Evolutionary conservation across 2,797 vertebrate species (phyloP).

Genomic region (Carcharodon carcharias): DNA sequence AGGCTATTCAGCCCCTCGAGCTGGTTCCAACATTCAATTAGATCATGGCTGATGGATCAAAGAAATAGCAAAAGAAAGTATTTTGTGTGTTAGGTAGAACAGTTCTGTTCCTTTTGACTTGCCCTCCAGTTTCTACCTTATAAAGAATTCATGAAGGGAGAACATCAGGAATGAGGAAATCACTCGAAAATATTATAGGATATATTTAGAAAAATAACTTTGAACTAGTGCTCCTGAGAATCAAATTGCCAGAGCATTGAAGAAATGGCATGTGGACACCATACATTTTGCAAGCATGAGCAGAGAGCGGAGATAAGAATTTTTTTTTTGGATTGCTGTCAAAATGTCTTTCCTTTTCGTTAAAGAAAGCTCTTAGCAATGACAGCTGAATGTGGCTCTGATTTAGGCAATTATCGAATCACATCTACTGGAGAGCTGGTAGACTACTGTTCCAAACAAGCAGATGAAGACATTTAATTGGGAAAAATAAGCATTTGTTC

Average conservation of each 20-base stretch:
- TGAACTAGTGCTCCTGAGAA: not conserved
- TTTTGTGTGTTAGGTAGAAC: not conserved
- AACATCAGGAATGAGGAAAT: not conserved
- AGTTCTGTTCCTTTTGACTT: not conserved
- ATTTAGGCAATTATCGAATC: slow-evolving; percentile 30
- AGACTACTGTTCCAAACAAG: not conserved
- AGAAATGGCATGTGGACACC: not conserved
- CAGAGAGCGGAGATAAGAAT: not conserved
- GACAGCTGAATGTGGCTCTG: slow-evolving; percentile 13
- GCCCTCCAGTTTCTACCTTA: not conserved
- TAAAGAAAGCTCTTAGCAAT: slow-evolving; percentile 5
- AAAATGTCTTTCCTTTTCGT: not conserved
- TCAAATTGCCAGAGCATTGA: not conserved
- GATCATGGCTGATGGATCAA: not conserved
- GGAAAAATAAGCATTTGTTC: slow-evolving; percentile 34
- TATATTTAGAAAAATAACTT: not conserved
- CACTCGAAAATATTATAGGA: not conserved
- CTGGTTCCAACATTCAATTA: not conserved
- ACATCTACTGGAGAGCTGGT: not conserved
- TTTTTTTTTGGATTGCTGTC: slow-evolving; percentile 23
- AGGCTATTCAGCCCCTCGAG: not conserved
- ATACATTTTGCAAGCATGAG: not conserved
- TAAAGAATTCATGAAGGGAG: not conserved
- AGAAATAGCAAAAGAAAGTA: not conserved
- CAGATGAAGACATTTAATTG: slow-evolving; percentile 28